A percentile compares a stretch with the other conserved stretches of the same genome.
Evolutionary conservation across 1,140 invertebrate genomes (phyloP).

Genomic region (Arctopsyche grandis): DNA sequence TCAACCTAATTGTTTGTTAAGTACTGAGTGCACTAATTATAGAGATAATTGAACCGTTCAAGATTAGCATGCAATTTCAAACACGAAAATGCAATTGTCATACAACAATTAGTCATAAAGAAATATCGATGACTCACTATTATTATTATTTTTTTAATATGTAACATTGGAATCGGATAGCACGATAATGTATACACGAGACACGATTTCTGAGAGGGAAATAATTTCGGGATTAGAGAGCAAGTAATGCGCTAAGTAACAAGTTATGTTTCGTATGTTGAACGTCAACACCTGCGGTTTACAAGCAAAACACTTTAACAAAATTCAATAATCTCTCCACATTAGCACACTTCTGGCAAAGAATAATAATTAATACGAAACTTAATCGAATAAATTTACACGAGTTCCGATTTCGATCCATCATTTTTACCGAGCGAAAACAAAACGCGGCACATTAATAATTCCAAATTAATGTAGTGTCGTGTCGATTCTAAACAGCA

Average conservation of each 20-base stretch:
- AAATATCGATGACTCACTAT: too few relatives aligned
- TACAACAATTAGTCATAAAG: not conserved
- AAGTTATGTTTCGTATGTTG: slow-evolving; percentile 22
- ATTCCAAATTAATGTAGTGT: too few relatives aligned
- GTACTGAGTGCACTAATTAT: slow-evolving; percentile 16
- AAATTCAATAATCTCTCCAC: not conserved
- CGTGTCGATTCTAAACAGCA: too few relatives aligned
- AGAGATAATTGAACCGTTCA: not conserved
- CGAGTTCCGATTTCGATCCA: too few relatives aligned
- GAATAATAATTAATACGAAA: too few relatives aligned
- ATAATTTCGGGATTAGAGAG: slow-evolving; percentile 8
- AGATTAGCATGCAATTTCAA: not conserved
- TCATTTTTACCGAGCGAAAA: too few relatives aligned
- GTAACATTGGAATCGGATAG: too few relatives aligned
- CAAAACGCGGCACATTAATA: too few relatives aligned
- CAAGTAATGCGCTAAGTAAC: slow-evolving; percentile 14
- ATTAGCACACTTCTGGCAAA: too few relatives aligned
- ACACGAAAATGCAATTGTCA: slow-evolving; percentile 5
- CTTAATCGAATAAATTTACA: too few relatives aligned
- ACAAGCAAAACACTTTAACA: slow-evolving; percentile 25
- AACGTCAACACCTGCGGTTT: slow-evolving; percentile 25
- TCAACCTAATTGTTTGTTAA: slow-evolving; percentile 2
- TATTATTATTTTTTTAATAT: too few relatives aligned
- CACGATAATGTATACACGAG: too few relatives aligned
- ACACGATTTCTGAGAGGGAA: not conserved